A percentile compares a stretch with the other conserved stretches of the same genome.
These are phyloP conservation scores for Neodiprion lecontei DNA, from an alignment of 1,140 invertebrate genomes.

Conservation along the genomic window DNA sequence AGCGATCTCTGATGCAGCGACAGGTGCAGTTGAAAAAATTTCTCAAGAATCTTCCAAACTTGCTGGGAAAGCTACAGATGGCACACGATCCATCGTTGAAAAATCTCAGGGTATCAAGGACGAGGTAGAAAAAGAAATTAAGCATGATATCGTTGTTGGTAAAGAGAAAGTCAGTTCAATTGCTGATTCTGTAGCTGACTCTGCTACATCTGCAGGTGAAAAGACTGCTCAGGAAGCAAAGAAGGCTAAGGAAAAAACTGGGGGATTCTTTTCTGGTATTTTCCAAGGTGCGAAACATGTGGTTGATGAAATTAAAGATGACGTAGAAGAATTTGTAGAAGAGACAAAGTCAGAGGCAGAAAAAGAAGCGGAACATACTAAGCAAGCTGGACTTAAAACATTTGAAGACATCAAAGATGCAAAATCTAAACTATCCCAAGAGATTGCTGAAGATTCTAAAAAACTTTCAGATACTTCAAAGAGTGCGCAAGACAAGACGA, in stretches of 20 bases:
- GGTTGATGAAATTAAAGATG: slow-evolving; percentile 7
- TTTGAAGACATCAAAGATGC: neutral
- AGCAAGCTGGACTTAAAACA: slow-evolving; percentile 11
- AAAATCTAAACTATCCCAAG: slow-evolving; percentile 14
- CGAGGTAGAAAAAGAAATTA: slow-evolving; percentile 23
- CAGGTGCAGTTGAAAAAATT: neutral
- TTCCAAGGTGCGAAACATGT: slow-evolving; percentile 14
- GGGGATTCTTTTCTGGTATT: slow-evolving; percentile 15
- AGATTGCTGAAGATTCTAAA: neutral
- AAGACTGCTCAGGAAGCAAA: slow-evolving; percentile 38
- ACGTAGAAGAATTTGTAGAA: slow-evolving; percentile 18
- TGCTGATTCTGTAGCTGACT: slow-evolving; percentile 9
- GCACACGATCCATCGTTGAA: neutral
- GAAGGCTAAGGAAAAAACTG: slow-evolving; percentile 18
- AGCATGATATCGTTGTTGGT: slow-evolving; percentile 17
- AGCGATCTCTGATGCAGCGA: neutral
- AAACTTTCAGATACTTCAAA: slow-evolving; percentile 10
- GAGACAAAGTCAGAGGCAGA: slow-evolving; percentile 26
- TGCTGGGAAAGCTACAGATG: slow-evolving; percentile 3
- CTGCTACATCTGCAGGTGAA: slow-evolving; percentile 16
- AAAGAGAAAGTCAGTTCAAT: slow-evolving; percentile 22
- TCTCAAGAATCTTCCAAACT: slow-evolving; percentile 17
- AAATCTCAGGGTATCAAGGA: slow-evolving; percentile 11
- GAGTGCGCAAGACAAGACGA: neutral
- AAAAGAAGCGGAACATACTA: slow-evolving; percentile 19